Evolutionary conservation across 1,140 invertebrate genomes (phyloP).

Genomic region (Drosophila varians): DNA sequence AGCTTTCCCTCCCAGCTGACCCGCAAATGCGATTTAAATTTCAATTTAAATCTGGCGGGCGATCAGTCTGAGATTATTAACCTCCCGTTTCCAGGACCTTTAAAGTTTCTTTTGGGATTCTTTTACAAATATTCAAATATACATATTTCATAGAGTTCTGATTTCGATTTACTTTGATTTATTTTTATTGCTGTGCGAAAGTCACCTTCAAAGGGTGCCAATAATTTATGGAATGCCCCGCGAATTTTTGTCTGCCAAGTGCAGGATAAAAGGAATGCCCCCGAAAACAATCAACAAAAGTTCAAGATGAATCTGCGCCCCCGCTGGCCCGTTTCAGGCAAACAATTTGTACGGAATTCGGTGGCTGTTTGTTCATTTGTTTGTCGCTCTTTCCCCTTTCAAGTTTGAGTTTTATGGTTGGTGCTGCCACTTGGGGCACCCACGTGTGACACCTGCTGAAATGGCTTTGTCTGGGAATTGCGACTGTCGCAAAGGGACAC

Average conservation of each 20-base stretch:
- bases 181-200: neutral
- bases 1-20: neutral
- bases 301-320: slow-evolving; percentile 12
- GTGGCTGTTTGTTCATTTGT: slow-evolving; percentile 22
- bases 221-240: slow-evolving; percentile 39
- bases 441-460: slow-evolving; percentile 20
- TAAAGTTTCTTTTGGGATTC: neutral
- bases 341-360: slow-evolving; percentile 27
- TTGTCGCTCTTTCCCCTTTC: slow-evolving; percentile 18
- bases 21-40: slow-evolving; percentile 12
- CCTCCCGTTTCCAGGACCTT: neutral
- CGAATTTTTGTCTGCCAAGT: slow-evolving; percentile 4
- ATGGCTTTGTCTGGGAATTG: slow-evolving; percentile 12
- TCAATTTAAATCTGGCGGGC: slow-evolving; percentile 11
- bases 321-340: slow-evolving; percentile 34
- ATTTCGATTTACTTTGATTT: neutral
- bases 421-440: neutral
- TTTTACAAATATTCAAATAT: neutral
- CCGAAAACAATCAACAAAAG: neutral
- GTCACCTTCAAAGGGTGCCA: slow-evolving; percentile 29
- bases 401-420: neutral
- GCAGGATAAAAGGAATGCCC: slow-evolving; percentile 19
- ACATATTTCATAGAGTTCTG: neutral
- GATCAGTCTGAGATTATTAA: slow-evolving; percentile 10
- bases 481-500: too few species aligned